Evolutionary conservation across 1,140 invertebrate species (phyloP), one percentile per base, ranked within the genome.

Genomic region (Leguminivora glycinivorella): DNA sequence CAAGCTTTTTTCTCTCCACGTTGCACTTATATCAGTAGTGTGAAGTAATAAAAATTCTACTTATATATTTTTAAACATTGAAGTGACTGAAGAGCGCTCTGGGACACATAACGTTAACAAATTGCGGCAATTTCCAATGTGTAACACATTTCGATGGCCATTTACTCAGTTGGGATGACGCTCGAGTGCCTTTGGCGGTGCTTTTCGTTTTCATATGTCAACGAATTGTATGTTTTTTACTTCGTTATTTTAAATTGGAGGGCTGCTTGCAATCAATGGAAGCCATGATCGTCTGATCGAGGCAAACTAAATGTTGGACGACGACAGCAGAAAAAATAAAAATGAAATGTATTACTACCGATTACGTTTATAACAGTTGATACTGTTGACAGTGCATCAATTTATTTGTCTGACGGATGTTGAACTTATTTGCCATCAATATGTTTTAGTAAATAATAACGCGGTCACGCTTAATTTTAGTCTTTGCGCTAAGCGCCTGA

Each of bases 71-170:
- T 80, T 75, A 82, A 84, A 83, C 79, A 78, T 81, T 78, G 74
- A 77, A 72, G 73, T 71, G 72, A 73, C 75, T 73, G 66, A 77
- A 80, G 71, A 70, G 77, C 76, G 63, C 85, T 72, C 82, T 9
- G 83, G 81, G 81, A 79, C 72, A 60, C 78, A 83, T 85, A 83
- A 85, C 70, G 76, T 80, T 83, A 85, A 88, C 82, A 85, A 84
- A 88, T 85, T 82, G 77, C 79, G 52, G 74, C 81, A 83, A 84
- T 87, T 87, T 83, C 80, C 83, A 84, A 84, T 84, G 81, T 83
- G 79, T 84, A 81, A 83, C 79, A 79, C 79, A 78, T 85, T 83
- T 81, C 79, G 77, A 79, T 82, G 76, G 79, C 75, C 78, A 81
- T 85, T 83, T 81, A 80, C 76, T 73, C 52, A 22, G 52, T 47